phyloP scores from a whole-genome alignment of 2,797 vertebrate species.

The Parambassis ranga region DNA sequence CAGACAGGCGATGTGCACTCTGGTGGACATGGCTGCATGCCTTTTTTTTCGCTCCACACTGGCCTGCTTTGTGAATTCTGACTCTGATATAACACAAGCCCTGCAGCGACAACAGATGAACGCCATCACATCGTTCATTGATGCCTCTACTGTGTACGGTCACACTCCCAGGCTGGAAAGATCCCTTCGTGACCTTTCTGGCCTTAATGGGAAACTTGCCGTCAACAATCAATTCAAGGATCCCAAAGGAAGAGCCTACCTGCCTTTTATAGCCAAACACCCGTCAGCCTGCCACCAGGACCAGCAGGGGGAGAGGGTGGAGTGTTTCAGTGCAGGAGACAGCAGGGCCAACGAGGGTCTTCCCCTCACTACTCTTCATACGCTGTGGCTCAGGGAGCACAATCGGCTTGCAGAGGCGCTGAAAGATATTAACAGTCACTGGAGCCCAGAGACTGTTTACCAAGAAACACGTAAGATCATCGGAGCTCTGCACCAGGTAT shows the following conservation, averaged over 20 bases:
- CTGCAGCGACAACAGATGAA: conserved; percentile 90
- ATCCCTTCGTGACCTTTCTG: conserved; percentile 82
- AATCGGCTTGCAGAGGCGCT: conserved; percentile 86
- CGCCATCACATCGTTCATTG: conserved; percentile 88
- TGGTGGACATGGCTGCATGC: conserved; percentile 75
- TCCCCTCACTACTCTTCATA: conserved; percentile 85
- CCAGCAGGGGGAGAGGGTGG: conserved; percentile 65
- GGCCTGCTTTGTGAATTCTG: conserved; percentile 66
- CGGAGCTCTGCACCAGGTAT: conserved; percentile 93
- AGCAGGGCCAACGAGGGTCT: conserved; percentile 87
- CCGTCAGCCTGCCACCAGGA: conserved; percentile 81
- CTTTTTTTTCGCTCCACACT: conserved; percentile 89
- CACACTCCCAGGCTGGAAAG: conserved; percentile 70
- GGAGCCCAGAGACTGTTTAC: conserved; percentile 85
- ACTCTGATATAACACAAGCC: conserved; percentile 34
- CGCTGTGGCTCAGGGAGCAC: conserved; percentile 92
- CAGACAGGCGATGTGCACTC: conserved; percentile 77
- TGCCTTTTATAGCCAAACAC: conserved; percentile 77
- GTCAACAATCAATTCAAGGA: conserved; percentile 80
- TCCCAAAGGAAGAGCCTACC: conserved; percentile 72
- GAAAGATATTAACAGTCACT: conserved; percentile 84
- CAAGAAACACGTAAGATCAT: conserved; percentile 93
- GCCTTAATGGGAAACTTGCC: conserved; percentile 82
- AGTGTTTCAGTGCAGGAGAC: conserved; percentile 92
- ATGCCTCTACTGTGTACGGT: conserved; percentile 92